Conservation (phyloP, 37 sponge, comb jelly and placozoan genomes). For the Theonella swinhoei region DNA sequence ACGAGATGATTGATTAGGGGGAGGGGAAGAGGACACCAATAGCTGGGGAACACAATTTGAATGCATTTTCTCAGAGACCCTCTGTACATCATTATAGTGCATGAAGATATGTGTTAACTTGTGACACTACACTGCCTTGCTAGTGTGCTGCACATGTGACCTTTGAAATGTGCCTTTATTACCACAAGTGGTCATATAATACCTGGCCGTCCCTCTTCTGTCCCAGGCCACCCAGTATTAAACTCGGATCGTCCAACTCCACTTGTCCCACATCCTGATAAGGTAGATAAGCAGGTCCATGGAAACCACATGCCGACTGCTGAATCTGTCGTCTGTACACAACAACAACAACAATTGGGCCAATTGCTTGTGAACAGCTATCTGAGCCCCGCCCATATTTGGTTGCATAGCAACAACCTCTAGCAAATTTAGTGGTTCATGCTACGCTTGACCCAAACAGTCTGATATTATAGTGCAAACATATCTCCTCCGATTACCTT, state of each 20-base stretch:
- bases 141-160: no score
- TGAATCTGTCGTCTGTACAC: conserved; percentile 33
- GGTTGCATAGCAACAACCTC: neutral
- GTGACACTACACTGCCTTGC: no score
- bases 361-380: neutral
- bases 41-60: no score
- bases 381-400: neutral
- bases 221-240: conserved; percentile 57
- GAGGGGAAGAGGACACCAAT: neutral
- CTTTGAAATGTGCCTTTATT: no score
- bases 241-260: conserved; percentile 35
- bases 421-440: neutral
- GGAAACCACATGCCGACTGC: conserved; percentile 50
- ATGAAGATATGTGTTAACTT: no score
- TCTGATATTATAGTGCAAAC: neutral
- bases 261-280: conserved; percentile 61
- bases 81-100: no score
- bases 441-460: no score
- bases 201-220: conserved; percentile 10
- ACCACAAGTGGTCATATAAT: neutral
- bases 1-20: neutral
- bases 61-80: no score
- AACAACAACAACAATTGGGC: neutral
- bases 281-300: conserved; percentile 19
- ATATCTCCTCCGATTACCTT: conserved; percentile 1